phyloP scores from a whole-genome alignment of 2,797 vertebrate species.

The Microctenopoma steveboyesi region DNA sequence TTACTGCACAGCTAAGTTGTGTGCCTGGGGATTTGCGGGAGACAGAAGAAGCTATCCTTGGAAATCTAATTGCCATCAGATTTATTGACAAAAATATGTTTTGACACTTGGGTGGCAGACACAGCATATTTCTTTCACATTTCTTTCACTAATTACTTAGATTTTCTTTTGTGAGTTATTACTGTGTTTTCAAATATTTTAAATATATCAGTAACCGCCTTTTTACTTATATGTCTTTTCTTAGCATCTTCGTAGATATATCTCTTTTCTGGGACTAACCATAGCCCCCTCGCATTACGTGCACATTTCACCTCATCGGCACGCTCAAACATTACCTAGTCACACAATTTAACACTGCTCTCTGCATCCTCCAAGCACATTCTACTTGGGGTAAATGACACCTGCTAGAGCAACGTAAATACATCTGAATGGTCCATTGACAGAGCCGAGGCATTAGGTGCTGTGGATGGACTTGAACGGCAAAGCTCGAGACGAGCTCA shows the following conservation, averaged over 20 bases:
- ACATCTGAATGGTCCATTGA: constrained; percentile 73
- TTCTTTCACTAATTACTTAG: constrained; percentile 18
- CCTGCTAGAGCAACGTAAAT: constrained; percentile 70
- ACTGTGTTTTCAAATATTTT: constrained; percentile 24
- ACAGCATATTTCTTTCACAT: constrained; percentile 22
- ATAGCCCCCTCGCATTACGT: not conserved
- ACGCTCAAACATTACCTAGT: constrained; percentile 39
- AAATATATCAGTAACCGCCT: constrained; percentile 14
- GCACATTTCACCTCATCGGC: constrained; percentile 31
- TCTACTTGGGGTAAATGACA: constrained; percentile 69
- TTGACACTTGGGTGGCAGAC: not conserved
- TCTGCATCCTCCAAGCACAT: constrained; percentile 43
- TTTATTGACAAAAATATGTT: constrained; percentile 4
- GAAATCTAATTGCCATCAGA: constrained; percentile 19
- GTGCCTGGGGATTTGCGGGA: not conserved
- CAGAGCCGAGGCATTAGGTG: constrained; percentile 51
- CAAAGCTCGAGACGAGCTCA: constrained; percentile 59
- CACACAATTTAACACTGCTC: constrained; percentile 25
- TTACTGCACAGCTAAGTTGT: not conserved
- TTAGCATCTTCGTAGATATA: not conserved
- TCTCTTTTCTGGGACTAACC: too few species aligned
- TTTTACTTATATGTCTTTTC: not conserved
- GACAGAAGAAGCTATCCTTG: constrained; percentile 7
- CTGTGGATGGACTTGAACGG: constrained; percentile 53
- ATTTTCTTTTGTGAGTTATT: constrained; percentile 15